Evolutionary conservation across 2,113 vertebrate species (phyloP).

Genomic region (Microcebus murinus): DNA sequence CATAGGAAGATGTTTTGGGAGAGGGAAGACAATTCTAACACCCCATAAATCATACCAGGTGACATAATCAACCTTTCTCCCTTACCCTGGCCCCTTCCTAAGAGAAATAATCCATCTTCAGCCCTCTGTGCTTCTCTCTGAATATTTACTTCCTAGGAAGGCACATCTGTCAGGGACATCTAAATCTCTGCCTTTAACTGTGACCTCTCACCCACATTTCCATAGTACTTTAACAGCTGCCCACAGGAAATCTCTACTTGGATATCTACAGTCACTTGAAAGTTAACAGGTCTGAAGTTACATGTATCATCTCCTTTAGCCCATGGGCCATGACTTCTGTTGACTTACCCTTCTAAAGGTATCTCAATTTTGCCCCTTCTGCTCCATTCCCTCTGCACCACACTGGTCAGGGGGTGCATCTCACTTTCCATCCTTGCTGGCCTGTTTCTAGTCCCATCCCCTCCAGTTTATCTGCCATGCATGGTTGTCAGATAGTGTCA

Average conservation of each 20-base stretch:
- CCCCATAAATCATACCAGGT: constrained; percentile 35
- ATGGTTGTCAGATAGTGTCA: not conserved
- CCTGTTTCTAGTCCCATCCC: not conserved
- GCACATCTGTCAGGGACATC: constrained; percentile 15
- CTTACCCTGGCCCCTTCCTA: not conserved
- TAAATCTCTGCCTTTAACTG: not conserved
- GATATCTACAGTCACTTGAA: not conserved
- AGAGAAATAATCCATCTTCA: constrained; percentile 60
- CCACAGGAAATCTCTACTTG: not conserved
- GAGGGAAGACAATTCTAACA: not conserved
- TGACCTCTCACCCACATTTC: not conserved
- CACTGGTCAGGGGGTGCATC: not conserved
- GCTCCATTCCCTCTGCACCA: not conserved
- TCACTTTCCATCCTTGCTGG: not conserved
- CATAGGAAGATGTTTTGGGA: constrained; percentile 17
- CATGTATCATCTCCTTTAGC: not conserved
- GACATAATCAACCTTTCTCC: constrained; percentile 42
- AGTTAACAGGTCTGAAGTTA: not conserved
- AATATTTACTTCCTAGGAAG: constrained; percentile 23
- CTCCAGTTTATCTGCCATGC: not conserved
- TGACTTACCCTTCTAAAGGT: not conserved
- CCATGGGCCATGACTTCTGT: not conserved
- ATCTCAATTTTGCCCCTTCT: not conserved
- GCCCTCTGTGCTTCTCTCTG: not conserved
- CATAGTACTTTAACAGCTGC: not conserved